phyloP scores from a whole-genome alignment of 2,888 invertebrate species.

The Agrotis ipsilon region DNA sequence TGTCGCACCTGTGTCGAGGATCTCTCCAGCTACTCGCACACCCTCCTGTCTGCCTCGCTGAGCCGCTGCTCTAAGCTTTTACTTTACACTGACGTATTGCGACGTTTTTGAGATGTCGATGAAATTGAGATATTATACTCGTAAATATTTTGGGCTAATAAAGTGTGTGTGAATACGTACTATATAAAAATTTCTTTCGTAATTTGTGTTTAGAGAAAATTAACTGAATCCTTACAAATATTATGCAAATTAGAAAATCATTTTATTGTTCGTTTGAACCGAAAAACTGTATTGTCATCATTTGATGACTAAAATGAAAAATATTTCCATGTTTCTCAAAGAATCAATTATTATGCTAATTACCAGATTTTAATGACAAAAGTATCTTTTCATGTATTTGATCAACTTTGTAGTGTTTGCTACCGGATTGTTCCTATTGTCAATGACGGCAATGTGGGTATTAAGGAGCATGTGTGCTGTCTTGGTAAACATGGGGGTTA shows the following conservation, averaged over 20 bases:
- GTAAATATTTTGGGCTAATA: conserved; percentile 4
- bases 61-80: conserved; percentile 17
- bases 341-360: conserved; percentile 58
- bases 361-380: conserved; percentile 51
- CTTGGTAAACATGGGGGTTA: conserved; percentile 53
- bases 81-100: conserved; percentile 9
- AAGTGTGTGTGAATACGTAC: background rate
- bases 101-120: conserved; percentile 10
- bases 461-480: conserved; percentile 50
- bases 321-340: conserved; percentile 51
- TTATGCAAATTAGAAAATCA: background rate
- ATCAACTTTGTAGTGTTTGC: conserved; percentile 45
- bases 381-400: conserved; percentile 48
- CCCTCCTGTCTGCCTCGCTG: conserved; percentile 46
- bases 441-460: conserved; percentile 42
- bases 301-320: conserved; percentile 19
- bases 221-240: conserved; percentile 1
- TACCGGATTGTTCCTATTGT: conserved; percentile 44
- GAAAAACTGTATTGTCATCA: background rate
- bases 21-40: conserved; percentile 41
- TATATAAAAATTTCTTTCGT: background rate
- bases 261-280: too few species aligned
- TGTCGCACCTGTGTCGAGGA: conserved; percentile 55
- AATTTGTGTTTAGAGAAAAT: background rate
- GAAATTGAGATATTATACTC: background rate